phyloP scores from a whole-genome alignment of 2,888 invertebrate species.

The Xylocampa areola region DNA sequence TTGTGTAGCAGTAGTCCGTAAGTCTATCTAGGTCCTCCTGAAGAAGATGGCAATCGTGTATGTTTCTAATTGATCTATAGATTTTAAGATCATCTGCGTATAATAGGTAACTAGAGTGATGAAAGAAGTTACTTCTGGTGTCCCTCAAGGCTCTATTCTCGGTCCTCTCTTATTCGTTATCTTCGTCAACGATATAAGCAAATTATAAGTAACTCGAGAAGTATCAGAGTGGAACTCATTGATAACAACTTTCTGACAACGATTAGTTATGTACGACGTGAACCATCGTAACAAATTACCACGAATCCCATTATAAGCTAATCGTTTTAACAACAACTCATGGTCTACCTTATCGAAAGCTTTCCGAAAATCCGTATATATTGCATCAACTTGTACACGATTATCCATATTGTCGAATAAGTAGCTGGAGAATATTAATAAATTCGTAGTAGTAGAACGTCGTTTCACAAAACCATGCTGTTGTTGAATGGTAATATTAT shows the following conservation, averaged over 20 bases:
- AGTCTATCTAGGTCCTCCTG: constrained; percentile 7
- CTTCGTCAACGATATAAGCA: no score
- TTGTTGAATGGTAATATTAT: constrained; percentile 1
- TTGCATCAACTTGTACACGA: constrained; percentile 3
- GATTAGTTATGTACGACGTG: constrained; percentile 8
- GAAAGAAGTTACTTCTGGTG: not conserved
- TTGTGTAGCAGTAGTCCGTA: no score
- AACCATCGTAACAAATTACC: constrained; percentile 17
- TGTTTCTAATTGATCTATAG: not conserved
- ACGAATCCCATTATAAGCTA: constrained; percentile 13
- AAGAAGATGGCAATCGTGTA: not conserved
- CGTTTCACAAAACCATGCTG: constrained; percentile 9
- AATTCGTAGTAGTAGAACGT: constrained; percentile 7
- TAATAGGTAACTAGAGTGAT: not conserved
- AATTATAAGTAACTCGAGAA: not conserved
- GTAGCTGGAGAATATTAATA: not conserved
- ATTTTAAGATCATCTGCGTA: constrained; percentile 6
- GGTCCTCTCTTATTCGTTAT: no score
- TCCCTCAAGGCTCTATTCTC: constrained; percentile 1
- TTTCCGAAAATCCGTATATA: constrained; percentile 4
- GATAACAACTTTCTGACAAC: constrained; percentile 1
- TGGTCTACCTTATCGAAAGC: constrained; percentile 10
- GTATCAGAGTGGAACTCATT: constrained; percentile 6
- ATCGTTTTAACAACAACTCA: constrained; percentile 4
- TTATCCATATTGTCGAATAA: constrained; percentile 11